Base-by-base conservation (phyloP, 2,113 vertebrate species). In the Leptobrachium leishanense region DNA sequence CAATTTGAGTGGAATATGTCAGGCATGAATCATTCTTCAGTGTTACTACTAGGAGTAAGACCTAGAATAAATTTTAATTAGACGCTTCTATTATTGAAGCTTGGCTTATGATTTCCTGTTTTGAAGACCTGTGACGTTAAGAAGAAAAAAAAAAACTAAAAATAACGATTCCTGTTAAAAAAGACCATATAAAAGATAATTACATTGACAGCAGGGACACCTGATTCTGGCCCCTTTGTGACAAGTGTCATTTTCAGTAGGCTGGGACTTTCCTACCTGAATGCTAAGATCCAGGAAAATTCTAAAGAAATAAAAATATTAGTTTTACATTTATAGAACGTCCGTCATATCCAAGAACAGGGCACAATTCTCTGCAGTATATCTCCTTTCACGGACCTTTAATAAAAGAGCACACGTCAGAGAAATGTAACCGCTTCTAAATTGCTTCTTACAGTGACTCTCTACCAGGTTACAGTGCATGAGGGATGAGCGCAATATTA, bases 401-500 rank as follows among this genome's bases (percentile, higher is more conserved):
- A 59, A 13, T 59, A 59, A 59, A 59, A 11, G 13, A 6, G 3
- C 55, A 12, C 10, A 57, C 10, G 5, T 57, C 55, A 10, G 10
- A 10, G 55, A 59, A 59, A 13, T 59, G 13, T 2, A 59, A 13
- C 6, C 50, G 11, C 2, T 54, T 54, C 6, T 54, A 54, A 54
- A 54, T 54, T 11, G 11, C 50, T 11, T 54, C 50, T 54, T 54
- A 8, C 55, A 12, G 13, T 59, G 55, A 59, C 1, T 13, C 55
- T 59, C 10, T 59, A 59, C 13, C 55, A 59, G 55, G 55, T 59
- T 59, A 12, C 10, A 15, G 64, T 68, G 13, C 15, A 54, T 54
- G 50, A 77, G 40, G 59, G 44, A 69, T 69, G 9, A 20, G 46
- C 20, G 39, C 46, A 77, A 77, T 59, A 68, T 76, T 3, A 12